phyloP scores from a whole-genome alignment of 2,888 invertebrate genomes.

The Neria commutata region DNA sequence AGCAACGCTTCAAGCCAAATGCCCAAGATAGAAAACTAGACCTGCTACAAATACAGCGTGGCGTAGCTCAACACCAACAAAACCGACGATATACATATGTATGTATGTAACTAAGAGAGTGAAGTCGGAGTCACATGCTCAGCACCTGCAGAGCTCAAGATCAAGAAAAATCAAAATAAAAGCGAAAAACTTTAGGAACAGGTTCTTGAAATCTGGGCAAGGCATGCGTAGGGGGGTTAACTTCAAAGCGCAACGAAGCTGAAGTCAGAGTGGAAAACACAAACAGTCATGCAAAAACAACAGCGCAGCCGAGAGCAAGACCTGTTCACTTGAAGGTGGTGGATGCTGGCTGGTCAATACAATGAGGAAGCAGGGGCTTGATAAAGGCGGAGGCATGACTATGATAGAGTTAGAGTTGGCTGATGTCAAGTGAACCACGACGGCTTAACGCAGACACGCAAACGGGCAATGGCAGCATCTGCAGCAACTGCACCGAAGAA shows the following conservation, averaged over 20 bases:
- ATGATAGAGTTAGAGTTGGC: background rate
- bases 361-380: background rate
- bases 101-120: background rate
- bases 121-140: constrained; percentile 4
- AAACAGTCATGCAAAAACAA: constrained; percentile 19
- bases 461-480: background rate
- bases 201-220: background rate
- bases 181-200: background rate
- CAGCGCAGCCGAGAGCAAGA: constrained; percentile 19
- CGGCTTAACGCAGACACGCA: background rate
- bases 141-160: constrained; percentile 14
- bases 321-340: background rate
- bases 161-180: constrained; percentile 14
- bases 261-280: background rate
- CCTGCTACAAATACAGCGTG: constrained; percentile 18
- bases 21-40: constrained; percentile 43
- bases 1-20: constrained; percentile 16
- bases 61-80: background rate
- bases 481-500: background rate
- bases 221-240: constrained; percentile 10
- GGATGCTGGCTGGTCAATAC: background rate
- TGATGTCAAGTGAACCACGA: constrained; percentile 9
- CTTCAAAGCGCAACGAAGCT: background rate
- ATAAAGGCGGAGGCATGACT: background rate
- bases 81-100: background rate